A percentile compares a stretch with the other conserved stretches of the same genome.
Evolutionary conservation across 2,113 vertebrate genomes (phyloP).

Genomic region (Syngnathoides biaculeatus): DNA sequence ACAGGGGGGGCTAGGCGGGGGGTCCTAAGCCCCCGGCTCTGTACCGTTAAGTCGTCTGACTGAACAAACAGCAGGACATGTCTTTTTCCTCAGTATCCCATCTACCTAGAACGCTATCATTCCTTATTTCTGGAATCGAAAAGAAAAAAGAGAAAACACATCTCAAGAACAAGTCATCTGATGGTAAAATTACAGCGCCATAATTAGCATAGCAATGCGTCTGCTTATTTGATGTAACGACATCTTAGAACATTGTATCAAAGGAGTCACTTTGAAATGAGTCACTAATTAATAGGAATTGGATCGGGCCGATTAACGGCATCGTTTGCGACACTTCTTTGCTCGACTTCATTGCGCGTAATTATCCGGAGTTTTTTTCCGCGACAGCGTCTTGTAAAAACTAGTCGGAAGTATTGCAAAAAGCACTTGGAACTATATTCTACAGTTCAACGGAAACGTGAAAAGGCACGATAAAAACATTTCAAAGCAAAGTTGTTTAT

Average conservation of each 20-base stretch:
- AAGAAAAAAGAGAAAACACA: background rate
- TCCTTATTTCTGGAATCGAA: background rate
- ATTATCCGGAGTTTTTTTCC: background rate
- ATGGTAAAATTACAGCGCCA: constrained; percentile 12
- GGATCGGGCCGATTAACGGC: constrained; percentile 29
- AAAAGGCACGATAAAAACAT: too few relatives aligned
- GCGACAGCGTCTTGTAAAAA: background rate
- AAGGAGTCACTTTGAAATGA: constrained; percentile 1
- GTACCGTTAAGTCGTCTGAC: constrained; percentile 63
- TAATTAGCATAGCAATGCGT: constrained; percentile 4
- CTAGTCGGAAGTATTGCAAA: background rate
- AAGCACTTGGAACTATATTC: background rate
- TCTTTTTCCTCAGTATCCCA: constrained; percentile 6
- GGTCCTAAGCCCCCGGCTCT: constrained; percentile 52
- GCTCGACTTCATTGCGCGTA: background rate
- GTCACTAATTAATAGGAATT: constrained; percentile 5
- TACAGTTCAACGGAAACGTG: background rate
- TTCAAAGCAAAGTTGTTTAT: too few relatives aligned
- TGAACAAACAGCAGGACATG: constrained; percentile 54
- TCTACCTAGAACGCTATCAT: background rate
- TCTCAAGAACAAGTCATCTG: background rate
- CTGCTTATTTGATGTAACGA: constrained; percentile 11
- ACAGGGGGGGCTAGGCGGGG: constrained; percentile 37
- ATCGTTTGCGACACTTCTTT: background rate
- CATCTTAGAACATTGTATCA: background rate